Evolutionary conservation across 2,797 vertebrate genomes (phyloP).

Genomic region (Anniella stebbinsi): DNA sequence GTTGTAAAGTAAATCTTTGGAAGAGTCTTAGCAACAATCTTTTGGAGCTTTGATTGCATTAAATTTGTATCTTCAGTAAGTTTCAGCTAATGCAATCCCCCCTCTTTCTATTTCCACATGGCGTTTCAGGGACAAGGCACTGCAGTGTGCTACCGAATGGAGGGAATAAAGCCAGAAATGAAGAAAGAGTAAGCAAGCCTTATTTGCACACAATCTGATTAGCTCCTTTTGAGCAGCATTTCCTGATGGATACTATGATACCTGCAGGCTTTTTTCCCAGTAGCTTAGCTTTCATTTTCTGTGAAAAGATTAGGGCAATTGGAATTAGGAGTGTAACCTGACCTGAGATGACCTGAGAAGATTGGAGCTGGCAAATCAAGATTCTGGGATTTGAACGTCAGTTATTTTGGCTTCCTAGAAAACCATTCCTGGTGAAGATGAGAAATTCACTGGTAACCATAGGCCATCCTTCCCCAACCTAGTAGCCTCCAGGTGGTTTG

Average conservation of each 20-base stretch:
- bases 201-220: not conserved
- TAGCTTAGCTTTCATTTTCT: conserved; percentile 48
- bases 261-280: conserved; percentile 60
- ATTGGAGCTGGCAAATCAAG: conserved; percentile 52
- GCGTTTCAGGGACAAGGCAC: fast-evolving
- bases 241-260: conserved; percentile 29
- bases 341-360: conserved; percentile 35
- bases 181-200: not conserved
- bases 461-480: too few relatives aligned
- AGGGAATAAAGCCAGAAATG: fast-evolving
- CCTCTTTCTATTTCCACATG: not conserved
- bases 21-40: not conserved
- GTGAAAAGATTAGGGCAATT: conserved; percentile 47
- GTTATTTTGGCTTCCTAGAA: conserved; percentile 51
- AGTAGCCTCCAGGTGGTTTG: too few relatives aligned
- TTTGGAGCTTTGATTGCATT: not conserved
- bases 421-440: not conserved
- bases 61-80: not conserved
- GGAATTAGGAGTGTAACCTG: conserved; percentile 34
- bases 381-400: conserved; percentile 42
- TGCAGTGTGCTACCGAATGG: not conserved
- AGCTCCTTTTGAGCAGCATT: conserved; percentile 38
- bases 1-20: not conserved
- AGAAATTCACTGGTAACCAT: too few relatives aligned
- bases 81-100: not conserved